Evolutionary conservation across 2,888 invertebrate genomes (phyloP), one percentile per base, ranked within the genome.

Genomic region (Rhogogaster chlorosoma): DNA sequence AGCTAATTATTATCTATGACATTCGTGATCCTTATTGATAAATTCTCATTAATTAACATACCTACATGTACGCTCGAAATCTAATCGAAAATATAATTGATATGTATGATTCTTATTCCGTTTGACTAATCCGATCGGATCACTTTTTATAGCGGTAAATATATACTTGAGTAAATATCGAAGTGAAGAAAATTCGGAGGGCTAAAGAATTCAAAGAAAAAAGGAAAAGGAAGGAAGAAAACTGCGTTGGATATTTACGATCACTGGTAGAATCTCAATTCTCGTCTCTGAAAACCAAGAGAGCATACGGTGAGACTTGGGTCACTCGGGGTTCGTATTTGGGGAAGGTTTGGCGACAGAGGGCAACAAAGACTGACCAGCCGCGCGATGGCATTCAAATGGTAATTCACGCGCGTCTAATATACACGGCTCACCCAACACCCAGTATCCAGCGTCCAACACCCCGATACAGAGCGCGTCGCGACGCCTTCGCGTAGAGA

Each of bases 391-490:
- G 87, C 87, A 93, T 93, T 93, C 92, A 92, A 89, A 93, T 93
- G 93, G 91, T 93, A 93, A 93, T 93, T 89, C 89, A 88, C 85
- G 70, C 88, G 88, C 89, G 87, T 91, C 91, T 91, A 92, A 91
- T 91, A 91, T 91, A 90, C 90, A 89, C 86, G 84, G 84, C 61
- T 45, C 45, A n/a, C 10, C n/a, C 61, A 32, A 36, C 38, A 5
- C 61, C 78, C 29, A 32, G 82, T 3, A 64, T 29, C 67, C 36
- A n/a, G 53, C 22, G 78, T n/a, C 75, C 85, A 84, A 49, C 73
- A 82, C 36, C 77, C 29, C 82, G 45, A 64, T 80, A 22, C 61
- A 83, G 78, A 61, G 22, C 67, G 84, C 57, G 83, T 70, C 71
- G 18, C 71, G 45, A 45, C 70, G 86, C 86, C 57, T 53, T 61